phyloP scores from a whole-genome alignment of 2,113 vertebrate species.

The Rhynchomys soricoides region DNA sequence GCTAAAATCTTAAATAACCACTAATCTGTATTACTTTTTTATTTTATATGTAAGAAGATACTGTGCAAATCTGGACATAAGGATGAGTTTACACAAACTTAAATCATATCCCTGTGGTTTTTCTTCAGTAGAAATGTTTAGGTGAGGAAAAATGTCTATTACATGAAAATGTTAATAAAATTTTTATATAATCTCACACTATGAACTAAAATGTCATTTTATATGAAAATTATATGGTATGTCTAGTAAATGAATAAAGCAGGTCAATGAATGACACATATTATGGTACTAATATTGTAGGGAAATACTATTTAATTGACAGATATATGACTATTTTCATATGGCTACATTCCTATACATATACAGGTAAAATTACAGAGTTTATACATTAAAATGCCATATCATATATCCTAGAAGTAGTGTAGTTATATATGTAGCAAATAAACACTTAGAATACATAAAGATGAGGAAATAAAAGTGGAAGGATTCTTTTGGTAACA shows the following conservation, averaged over 20 bases:
- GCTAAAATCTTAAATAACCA: neutral
- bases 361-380: neutral
- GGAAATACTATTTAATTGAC: neutral
- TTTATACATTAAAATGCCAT: neutral
- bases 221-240: neutral
- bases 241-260: neutral
- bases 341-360: neutral
- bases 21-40: neutral
- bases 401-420: neutral
- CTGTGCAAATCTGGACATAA: neutral
- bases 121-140: neutral
- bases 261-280: neutral
- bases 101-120: neutral
- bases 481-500: neutral
- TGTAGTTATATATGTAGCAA: neutral
- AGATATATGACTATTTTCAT: neutral
- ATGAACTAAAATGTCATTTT: neutral
- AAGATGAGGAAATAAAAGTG: neutral
- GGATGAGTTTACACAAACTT: neutral
- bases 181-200: neutral
- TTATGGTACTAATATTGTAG: neutral
- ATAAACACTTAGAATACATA: neutral
- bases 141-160: neutral
- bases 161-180: neutral
- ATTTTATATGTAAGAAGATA: neutral